Evolutionary conservation across 2,888 invertebrate species (phyloP), one percentile per base, ranked within the genome.

Genomic region (Drosophila pseudotalamancana): DNA sequence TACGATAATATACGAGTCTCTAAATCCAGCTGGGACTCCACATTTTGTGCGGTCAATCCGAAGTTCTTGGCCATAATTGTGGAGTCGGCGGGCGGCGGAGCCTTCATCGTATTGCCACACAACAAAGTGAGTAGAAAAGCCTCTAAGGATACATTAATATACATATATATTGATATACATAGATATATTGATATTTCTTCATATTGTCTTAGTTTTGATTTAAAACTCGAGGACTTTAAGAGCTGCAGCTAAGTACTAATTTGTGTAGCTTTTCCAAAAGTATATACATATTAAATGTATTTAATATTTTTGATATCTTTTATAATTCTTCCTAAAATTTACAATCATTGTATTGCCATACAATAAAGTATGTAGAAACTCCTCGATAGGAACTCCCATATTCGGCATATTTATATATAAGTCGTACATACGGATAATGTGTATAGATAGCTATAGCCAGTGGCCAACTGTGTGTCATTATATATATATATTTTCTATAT

Each of bases 41-140:
- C 98, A 77, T 99, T 99, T 92, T 99, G 98, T 93, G 97, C 98
- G 80, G 98, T 99, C 88, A 99, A 99, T 93, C 99, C 99, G 46
- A 98, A 98, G 92, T 98, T 98, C 93, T 93, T 99, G 90, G 98
- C 99, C 77, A 97, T 98, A 89, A 98, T 98, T 90, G 98, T 98
- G 42, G 99, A 99, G 92, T 97, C 97, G 51, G 98, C 98, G 57
- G 98, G 98, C 64, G 98, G 98, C 81, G 98, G 98, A 78, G 97
- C 98, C 87, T 98, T 98, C 92, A 97, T 98, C 91, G 98, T 98
- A 71, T 93, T 98, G 88, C 98, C 98, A 72, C 95, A 97, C 88
- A 97, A 96, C 91, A 97, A 97, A 95, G 97, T 97, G 77, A 90
- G 91, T 90, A 80, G 29, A 11, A 29, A 29, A 29, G 27, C 50